Conservation (phyloP, 1,140 invertebrate species). For the Hormaphis cornu region DNA sequence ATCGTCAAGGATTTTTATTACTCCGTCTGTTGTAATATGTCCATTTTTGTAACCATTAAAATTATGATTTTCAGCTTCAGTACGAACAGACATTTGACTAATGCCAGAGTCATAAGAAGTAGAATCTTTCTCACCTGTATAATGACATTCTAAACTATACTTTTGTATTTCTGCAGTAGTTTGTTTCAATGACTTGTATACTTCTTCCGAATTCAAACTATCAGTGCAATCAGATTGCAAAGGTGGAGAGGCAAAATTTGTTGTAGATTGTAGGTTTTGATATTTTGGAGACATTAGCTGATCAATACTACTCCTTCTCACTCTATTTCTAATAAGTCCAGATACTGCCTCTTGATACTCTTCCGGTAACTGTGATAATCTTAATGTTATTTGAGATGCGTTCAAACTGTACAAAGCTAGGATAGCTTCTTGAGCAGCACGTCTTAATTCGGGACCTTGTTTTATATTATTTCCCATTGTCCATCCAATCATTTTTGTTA, state of each 20-base stretch:
- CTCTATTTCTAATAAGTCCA: conserved; percentile 60
- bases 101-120: conserved; percentile 83
- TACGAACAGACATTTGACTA: conserved; percentile 60
- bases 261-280: conserved; percentile 31
- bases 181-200: conserved; percentile 73
- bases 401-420: conserved; percentile 83
- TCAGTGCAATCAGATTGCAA: conserved; percentile 47
- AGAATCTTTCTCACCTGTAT: conserved; percentile 50
- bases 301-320: conserved; percentile 32
- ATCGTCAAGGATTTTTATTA: conserved; percentile 27
- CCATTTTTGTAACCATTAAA: conserved; percentile 29
- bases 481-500: conserved; percentile 51
- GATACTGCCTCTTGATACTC: conserved; percentile 71
- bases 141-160: conserved; percentile 55
- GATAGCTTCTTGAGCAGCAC: conserved; percentile 66
- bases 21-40: conserved; percentile 10
- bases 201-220: conserved; percentile 72
- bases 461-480: conserved; percentile 52
- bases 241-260: conserved; percentile 36
- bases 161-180: conserved; percentile 91
- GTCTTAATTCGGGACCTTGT: conserved; percentile 62
- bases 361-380: conserved; percentile 71
- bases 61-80: conserved; percentile 23
- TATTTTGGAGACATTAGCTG: conserved; percentile 23
- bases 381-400: conserved; percentile 71